phyloP scores from a whole-genome alignment of 2,888 invertebrate genomes.

The Apotomis turbidana region DNA sequence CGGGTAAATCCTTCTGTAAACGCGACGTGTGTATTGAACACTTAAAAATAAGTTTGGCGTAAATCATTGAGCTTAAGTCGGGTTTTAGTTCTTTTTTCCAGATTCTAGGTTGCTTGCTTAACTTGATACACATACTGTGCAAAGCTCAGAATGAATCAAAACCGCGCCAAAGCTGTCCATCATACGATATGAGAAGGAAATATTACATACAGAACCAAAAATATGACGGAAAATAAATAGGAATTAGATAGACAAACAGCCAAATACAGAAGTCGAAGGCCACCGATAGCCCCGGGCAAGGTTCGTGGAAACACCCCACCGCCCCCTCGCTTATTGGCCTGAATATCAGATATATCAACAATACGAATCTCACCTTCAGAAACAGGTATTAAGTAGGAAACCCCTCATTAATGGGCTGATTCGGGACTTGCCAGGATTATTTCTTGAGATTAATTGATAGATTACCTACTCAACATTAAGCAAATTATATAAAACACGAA shows the following conservation, averaged over 20 bases:
- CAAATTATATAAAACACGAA: no score
- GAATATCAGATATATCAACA: constrained; percentile 56
- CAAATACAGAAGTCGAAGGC: constrained; percentile 14
- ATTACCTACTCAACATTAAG: no score
- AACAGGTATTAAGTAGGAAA: constrained; percentile 47
- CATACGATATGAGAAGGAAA: no score
- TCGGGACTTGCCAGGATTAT: background rate
- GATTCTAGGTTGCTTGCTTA: no score
- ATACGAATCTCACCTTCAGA: constrained; percentile 51
- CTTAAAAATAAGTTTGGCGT: constrained; percentile 14
- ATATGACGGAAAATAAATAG: background rate
- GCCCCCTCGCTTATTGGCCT: constrained; percentile 48
- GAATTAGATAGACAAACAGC: constrained; percentile 20
- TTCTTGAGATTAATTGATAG: background rate
- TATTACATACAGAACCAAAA: background rate
- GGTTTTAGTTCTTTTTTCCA: background rate
- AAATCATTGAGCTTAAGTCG: background rate
- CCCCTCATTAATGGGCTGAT: constrained; percentile 39
- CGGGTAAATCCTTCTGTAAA: constrained; percentile 22
- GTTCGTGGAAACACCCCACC: constrained; percentile 9
- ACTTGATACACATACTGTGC: no score
- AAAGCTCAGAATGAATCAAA: no score
- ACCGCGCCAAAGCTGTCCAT: no score
- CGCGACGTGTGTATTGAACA: constrained; percentile 20
- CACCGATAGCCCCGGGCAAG: constrained; percentile 14